Percentiles rank a stretch among this genome's conserved stretches.
Evolutionary conservation across 2,888 invertebrate species (phyloP).

Genomic region (Falcaria lacertinaria): DNA sequence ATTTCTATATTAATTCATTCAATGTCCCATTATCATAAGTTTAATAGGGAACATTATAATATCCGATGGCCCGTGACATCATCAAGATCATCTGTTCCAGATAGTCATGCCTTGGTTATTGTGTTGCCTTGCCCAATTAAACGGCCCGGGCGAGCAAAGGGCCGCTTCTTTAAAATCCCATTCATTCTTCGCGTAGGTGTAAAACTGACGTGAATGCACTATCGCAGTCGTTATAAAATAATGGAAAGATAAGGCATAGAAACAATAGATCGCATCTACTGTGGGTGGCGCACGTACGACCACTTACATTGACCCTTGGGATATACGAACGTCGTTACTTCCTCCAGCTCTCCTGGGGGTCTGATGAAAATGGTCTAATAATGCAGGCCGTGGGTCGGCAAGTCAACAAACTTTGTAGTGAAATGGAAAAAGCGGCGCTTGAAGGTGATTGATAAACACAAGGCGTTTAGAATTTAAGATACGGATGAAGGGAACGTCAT

Average conservation of each 20-base stretch:
- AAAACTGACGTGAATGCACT: conserved; percentile 47
- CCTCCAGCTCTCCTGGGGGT: conserved; percentile 10
- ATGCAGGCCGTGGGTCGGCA: conserved; percentile 40
- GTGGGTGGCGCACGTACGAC: conserved; percentile 44
- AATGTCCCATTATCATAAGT: no score
- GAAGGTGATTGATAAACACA: conserved; percentile 42
- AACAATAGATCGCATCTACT: conserved; percentile 59
- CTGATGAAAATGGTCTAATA: conserved; percentile 22
- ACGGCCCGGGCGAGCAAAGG: conserved; percentile 25
- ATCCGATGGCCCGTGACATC: conserved; percentile 19
- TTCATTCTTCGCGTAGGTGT: conserved; percentile 47
- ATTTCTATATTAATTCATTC: no score
- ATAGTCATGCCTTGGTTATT: conserved; percentile 25
- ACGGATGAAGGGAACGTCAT: conserved; percentile 25
- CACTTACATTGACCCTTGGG: conserved; percentile 23
- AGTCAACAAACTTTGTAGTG: conserved; percentile 36
- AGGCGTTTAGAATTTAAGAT: conserved; percentile 31
- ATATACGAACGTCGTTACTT: conserved; percentile 3
- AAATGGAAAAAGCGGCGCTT: conserved; percentile 26
- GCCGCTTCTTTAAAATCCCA: conserved; percentile 20
- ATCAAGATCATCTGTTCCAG: conserved; percentile 16
- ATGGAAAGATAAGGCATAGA: conserved; percentile 61
- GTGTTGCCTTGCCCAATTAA: conserved; percentile 34
- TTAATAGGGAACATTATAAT: conserved; percentile 12
- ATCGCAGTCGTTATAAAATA: conserved; percentile 67